Evolutionary conservation across 2,797 vertebrate species (phyloP), one percentile per base, ranked within the genome.

Genomic region (Betta splendens): DNA sequence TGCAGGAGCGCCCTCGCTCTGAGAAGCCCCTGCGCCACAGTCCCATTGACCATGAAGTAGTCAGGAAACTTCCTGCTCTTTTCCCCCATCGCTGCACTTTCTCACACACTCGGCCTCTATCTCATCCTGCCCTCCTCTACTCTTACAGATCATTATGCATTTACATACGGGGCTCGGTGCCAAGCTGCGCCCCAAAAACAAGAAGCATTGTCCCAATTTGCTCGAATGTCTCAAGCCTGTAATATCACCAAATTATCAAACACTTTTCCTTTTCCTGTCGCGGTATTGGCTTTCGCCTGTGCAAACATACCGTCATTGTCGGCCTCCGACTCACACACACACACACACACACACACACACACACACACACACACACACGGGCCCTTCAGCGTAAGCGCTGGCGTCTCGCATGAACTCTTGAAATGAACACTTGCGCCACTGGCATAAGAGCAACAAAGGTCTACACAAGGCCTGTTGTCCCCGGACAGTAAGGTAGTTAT

Each of bases 401-500:
- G 20, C 47, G 74, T 80, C 85, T 84, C 68, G 18, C 65, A 74
- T 85, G 74, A 87, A 85, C 80, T 79, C 29, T 72, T 85, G 85
- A 86, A 89, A 89, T 87, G 73, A 75, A 89, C 82, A 87, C 85
- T 88, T 80, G 61, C 9, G 74, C 85, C 85, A 84, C 57, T 85
- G 85, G 87, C 89, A 81, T 66, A 69, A 57, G 64, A 68, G 80
- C 74, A 84, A 89, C 86, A 88, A 85, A 86, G 84, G 79, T 80
- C 75, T 64, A 89, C 88, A 89, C 85, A 85, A 85, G 73, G 68
- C 73, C 73, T 77, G 84, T 88, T 89, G 86, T 90, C 73, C 80
- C 7, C 61, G 67, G 82, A 87, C 87, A 84, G 86, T 85, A 83
- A 85, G 82, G 85, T 85, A 80, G 86, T 89, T 88, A 85, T 84